A percentile compares a stretch with the other conserved stretches of the same genome.
phyloP scores from a whole-genome alignment of 2,797 vertebrate species.

The Acomys russatus region DNA sequence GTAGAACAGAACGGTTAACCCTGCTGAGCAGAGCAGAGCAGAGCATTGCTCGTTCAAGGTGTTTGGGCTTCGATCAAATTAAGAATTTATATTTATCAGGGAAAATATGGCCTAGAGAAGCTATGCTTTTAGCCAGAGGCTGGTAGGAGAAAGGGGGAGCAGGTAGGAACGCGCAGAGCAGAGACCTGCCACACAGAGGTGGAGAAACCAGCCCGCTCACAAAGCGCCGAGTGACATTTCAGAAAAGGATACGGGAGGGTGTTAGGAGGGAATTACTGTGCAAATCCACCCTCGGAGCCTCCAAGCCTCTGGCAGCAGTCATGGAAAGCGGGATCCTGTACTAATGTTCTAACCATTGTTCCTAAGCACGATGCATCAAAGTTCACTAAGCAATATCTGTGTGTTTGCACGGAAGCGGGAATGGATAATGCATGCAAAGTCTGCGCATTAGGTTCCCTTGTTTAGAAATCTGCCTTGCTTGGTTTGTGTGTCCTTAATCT shows the following conservation, averaged over 20 bases:
- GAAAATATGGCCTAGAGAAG: conserved; percentile 51
- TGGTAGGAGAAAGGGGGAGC: neutral
- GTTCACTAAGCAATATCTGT: conserved; percentile 57
- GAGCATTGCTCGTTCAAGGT: conserved; percentile 2
- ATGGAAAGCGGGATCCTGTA: conserved; percentile 36
- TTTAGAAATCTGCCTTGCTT: conserved; percentile 77
- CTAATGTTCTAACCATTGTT: conserved; percentile 56
- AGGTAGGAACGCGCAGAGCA: neutral
- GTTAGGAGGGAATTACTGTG: conserved; percentile 30
- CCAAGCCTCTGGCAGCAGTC: conserved; percentile 50
- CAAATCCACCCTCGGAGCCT: conserved; percentile 54
- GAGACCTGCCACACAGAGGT: conserved; percentile 40
- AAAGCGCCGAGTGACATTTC: conserved; percentile 66
- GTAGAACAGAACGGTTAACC: neutral
- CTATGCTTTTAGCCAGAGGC: conserved; percentile 62
- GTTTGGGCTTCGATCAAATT: conserved; percentile 46
- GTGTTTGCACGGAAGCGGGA: conserved; percentile 65
- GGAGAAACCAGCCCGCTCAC: conserved; percentile 43
- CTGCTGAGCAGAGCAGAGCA: neutral
- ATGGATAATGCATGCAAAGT: conserved; percentile 76
- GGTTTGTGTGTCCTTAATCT: conserved; percentile 76
- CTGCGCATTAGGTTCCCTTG: conserved; percentile 36
- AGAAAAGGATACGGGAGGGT: conserved; percentile 49
- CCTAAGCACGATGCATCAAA: conserved; percentile 38
- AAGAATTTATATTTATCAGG: conserved; percentile 9